Conservation (phyloP, 2,113 vertebrate species). For the Dicentrarchus labrax region DNA sequence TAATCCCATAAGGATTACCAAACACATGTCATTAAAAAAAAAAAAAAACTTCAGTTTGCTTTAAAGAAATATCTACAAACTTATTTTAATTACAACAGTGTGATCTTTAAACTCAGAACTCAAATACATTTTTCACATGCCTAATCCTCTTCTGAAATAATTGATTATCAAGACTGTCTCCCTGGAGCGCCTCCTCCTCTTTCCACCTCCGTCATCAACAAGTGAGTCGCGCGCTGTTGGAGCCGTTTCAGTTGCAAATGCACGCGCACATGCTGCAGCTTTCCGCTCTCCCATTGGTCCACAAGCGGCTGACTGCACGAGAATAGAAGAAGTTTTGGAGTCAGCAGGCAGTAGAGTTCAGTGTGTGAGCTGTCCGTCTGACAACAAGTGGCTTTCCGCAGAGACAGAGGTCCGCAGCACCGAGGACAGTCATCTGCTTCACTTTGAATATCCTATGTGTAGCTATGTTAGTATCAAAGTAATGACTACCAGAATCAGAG, state of each 20-base stretch:
- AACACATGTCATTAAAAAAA: no score
- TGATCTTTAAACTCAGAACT: no score
- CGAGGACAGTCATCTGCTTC: not conserved
- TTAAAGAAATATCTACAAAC: no score
- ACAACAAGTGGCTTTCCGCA: conserved; percentile 74
- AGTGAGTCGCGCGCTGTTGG: conserved; percentile 70
- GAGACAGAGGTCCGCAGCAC: not conserved
- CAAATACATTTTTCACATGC: no score
- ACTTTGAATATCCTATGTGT: not conserved
- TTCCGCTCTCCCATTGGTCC: conserved; percentile 78
- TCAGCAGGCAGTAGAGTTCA: conserved; percentile 57
- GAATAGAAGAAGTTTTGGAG: conserved; percentile 62
- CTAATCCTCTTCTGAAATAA: not conserved
- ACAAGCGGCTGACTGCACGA: conserved; percentile 39
- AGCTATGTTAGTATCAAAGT: not conserved
- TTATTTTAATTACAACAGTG: no score
- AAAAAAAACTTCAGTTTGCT: no score
- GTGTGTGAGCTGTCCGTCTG: conserved; percentile 46
- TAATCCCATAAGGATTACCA: not conserved
- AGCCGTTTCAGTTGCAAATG: conserved; percentile 82
- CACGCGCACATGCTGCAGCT: conserved; percentile 30
- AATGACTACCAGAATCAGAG: conserved; percentile 9
- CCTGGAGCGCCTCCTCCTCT: not conserved
- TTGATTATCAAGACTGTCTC: conserved; percentile 25
- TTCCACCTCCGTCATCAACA: conserved; percentile 69